Evolutionary conservation across 2,888 invertebrate species (phyloP).

Genomic region (Lamellibrachia columna): DNA sequence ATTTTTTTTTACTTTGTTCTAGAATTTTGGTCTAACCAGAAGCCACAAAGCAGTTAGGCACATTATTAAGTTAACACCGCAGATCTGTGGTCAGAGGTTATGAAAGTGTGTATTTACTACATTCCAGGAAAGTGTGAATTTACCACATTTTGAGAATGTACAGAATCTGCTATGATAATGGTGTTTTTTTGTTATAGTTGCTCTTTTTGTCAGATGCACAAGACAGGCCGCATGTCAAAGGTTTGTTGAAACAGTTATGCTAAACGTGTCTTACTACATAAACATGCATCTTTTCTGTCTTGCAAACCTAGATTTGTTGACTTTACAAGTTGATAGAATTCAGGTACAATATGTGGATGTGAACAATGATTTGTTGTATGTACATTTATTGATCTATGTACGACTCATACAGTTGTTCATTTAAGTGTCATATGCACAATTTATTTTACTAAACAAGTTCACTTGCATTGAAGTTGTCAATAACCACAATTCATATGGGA

Average conservation of each 20-base stretch:
- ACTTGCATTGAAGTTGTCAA: not conserved
- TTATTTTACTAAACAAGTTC: conserved; percentile 7
- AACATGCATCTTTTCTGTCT: not conserved
- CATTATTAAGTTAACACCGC: not conserved
- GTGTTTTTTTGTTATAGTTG: not conserved
- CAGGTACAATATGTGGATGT: not conserved
- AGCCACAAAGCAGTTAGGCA: not conserved
- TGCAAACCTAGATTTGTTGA: not conserved
- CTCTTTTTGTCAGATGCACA: not conserved
- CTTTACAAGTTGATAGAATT: not conserved
- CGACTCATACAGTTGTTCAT: not conserved
- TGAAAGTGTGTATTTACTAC: not conserved
- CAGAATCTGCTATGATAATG: not conserved
- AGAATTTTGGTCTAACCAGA: not conserved
- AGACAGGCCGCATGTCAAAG: not conserved
- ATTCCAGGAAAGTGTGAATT: not conserved
- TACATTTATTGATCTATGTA: not conserved
- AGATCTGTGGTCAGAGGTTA: not conserved
- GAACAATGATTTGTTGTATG: not conserved
- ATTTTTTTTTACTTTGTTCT: not conserved
- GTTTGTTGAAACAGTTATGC: not conserved
- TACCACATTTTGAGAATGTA: not conserved
- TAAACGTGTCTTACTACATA: not conserved
- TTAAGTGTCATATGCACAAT: not conserved
- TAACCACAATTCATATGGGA: not conserved